phyloP scores from a whole-genome alignment of 2,113 vertebrate genomes.

The Gymnorhina tibicen region DNA sequence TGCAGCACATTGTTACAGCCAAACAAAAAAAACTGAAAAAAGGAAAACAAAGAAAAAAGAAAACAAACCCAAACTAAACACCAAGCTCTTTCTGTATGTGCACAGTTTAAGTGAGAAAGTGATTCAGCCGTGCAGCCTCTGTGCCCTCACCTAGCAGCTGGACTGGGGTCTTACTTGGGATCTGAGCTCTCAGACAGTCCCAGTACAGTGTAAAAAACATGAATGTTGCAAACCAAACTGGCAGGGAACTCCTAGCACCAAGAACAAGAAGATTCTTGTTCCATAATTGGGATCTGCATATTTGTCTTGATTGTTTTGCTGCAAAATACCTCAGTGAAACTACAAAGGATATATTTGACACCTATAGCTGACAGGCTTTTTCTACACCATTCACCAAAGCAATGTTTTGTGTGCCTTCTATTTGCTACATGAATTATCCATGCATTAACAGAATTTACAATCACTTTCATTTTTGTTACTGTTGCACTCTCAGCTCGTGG shows the following conservation, averaged over 20 bases:
- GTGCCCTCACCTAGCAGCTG: background rate
- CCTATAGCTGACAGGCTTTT: slow-evolving; percentile 20
- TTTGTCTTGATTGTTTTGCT: slow-evolving; percentile 14
- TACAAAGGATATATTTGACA: slow-evolving; percentile 14
- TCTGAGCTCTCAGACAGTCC: background rate
- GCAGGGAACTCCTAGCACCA: background rate
- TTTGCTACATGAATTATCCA: slow-evolving; percentile 2
- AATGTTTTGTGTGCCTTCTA: background rate
- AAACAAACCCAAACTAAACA: background rate
- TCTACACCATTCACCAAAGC: background rate
- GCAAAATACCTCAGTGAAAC: background rate
- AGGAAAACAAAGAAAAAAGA: background rate
- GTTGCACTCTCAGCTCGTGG: background rate
- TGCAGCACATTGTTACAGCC: background rate
- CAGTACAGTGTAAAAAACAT: background rate
- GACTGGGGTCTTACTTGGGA: background rate
- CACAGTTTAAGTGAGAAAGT: background rate
- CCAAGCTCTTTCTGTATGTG: background rate
- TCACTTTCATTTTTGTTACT: background rate
- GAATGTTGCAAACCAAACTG: background rate
- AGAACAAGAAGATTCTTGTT: slow-evolving; percentile 13
- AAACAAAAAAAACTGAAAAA: background rate
- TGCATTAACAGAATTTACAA: background rate
- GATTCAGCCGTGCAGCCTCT: background rate
- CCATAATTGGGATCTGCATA: background rate